These are phyloP conservation scores for Corythornis vintsioides DNA, from an alignment of 2,113 vertebrate species.

Conservation along the genomic window DNA sequence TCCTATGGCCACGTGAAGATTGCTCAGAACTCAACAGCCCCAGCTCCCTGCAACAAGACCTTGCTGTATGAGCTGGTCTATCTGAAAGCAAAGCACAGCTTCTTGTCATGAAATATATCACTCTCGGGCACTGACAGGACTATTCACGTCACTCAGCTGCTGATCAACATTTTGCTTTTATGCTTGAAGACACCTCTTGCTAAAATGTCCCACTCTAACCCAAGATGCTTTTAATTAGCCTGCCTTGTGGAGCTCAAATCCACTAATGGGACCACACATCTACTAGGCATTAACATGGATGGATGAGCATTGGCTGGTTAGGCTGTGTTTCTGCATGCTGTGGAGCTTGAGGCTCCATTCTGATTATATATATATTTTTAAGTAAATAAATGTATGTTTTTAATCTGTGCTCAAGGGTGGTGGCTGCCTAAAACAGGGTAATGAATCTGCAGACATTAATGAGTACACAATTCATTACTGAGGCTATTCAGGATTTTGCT, in stretches of 20 bases:
- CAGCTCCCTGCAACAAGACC: background rate
- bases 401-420: background rate
- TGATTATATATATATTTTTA: background rate
- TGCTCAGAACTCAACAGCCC: background rate
- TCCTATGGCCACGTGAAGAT: fast-evolving
- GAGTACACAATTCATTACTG: background rate
- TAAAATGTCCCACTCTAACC: background rate
- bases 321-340: background rate
- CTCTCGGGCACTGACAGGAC: background rate
- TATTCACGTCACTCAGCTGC: background rate
- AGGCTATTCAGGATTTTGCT: background rate
- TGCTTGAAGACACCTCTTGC: background rate
- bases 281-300: background rate
- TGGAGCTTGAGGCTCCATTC: background rate
- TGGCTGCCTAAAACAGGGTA: background rate
- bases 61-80: background rate
- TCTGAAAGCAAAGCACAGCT: background rate
- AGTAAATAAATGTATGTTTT: background rate
- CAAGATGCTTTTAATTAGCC: background rate
- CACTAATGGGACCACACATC: background rate
- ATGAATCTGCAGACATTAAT: background rate
- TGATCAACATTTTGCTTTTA: background rate
- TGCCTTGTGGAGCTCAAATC: background rate
- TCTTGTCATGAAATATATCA: background rate
- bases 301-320: background rate